Conservation (phyloP, 2,888 invertebrate species). For the Brassicogethes aeneus region DNA sequence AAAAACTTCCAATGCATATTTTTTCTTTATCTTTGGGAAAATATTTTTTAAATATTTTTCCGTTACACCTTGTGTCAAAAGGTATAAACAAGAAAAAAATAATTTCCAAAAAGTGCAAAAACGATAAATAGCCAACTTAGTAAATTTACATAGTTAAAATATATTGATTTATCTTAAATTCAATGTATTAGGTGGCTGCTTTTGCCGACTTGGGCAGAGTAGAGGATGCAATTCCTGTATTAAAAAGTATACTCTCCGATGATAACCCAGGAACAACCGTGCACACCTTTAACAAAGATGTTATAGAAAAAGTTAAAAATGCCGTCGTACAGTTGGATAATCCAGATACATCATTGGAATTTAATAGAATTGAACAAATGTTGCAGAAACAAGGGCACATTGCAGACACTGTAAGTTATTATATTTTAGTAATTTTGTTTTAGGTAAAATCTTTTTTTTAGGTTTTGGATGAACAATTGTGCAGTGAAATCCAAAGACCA, state of each 20-base stretch:
- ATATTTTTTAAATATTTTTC: too few species aligned
- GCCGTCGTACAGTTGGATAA: conserved; percentile 43
- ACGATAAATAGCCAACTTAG: too few species aligned
- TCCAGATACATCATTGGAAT: conserved; percentile 48
- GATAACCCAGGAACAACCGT: conserved; percentile 43
- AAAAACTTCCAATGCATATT: too few species aligned
- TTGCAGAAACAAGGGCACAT: conserved; percentile 47
- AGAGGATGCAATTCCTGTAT: conserved; percentile 54
- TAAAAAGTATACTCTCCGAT: conserved; percentile 48
- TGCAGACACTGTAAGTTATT: conserved; percentile 13
- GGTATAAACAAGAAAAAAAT: conserved; percentile 2
- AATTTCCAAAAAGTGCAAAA: too few species aligned
- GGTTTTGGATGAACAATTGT: conserved; percentile 39
- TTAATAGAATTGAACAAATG: conserved; percentile 46
- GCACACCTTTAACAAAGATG: conserved; percentile 55
- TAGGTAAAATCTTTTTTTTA: conserved; percentile 23
- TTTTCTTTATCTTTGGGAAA: too few species aligned
- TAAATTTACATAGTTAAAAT: too few species aligned
- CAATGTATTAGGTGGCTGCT: conserved; percentile 45
- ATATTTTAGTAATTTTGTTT: conserved; percentile 5
- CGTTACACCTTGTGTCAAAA: too few species aligned
- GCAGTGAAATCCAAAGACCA: conserved; percentile 24
- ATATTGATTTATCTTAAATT: too few species aligned
- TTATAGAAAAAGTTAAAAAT: conserved; percentile 45
- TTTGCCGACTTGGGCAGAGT: conserved; percentile 52